Conservation (phyloP, 2,888 invertebrate genomes). For the Melanargia galathea region DNA sequence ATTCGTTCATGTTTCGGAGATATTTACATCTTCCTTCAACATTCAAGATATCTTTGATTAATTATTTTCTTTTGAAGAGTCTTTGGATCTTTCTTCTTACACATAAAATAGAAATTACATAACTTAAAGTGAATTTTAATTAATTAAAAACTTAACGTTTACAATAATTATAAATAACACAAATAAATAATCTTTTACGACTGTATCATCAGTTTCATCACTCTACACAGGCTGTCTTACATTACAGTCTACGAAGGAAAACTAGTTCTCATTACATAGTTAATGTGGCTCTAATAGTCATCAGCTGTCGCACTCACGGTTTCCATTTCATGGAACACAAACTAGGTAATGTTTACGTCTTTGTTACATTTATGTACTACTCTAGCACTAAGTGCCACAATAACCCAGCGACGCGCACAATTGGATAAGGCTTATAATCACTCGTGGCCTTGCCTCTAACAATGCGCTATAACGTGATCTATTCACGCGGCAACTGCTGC, state of each 20-base stretch:
- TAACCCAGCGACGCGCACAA: constrained; percentile 65
- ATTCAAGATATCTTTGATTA: background rate
- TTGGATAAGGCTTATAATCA: constrained; percentile 75
- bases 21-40: background rate
- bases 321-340: constrained; percentile 20
- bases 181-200: too few species aligned
- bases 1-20: background rate
- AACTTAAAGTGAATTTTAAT: too few species aligned
- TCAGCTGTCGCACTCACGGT: constrained; percentile 17
- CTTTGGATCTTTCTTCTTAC: background rate
- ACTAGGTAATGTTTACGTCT: constrained; percentile 28
- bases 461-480: constrained; percentile 45
- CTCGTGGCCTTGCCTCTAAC: constrained; percentile 63
- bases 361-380: constrained; percentile 21
- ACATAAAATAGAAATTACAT: too few species aligned
- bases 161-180: too few species aligned
- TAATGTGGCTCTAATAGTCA: background rate
- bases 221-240: too few species aligned
- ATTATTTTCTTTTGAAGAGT: background rate
- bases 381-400: constrained; percentile 52
- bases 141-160: too few species aligned
- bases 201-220: too few species aligned
- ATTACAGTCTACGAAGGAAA: background rate
- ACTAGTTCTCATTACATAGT: background rate
- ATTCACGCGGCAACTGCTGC: constrained; percentile 39